Evolutionary conservation across 2,888 invertebrate species (phyloP).

Genomic region (Lobophora halterata): DNA sequence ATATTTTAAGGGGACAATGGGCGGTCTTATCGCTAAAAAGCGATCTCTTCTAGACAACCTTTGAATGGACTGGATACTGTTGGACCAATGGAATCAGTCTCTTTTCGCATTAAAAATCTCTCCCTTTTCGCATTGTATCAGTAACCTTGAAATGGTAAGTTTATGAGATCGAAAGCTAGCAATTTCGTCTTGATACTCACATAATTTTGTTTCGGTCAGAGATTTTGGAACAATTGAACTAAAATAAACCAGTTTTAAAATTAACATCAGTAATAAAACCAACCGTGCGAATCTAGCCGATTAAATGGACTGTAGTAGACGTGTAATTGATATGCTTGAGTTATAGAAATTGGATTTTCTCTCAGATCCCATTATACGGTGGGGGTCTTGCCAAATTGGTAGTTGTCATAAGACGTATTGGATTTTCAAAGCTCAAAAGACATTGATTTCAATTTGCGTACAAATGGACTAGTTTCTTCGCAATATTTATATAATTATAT

Average conservation of each 20-base stretch:
- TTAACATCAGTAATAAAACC: conserved; percentile 51
- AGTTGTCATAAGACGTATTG: neutral
- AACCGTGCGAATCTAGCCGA: conserved; percentile 41
- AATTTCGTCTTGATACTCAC: neutral
- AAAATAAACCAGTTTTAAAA: conserved; percentile 20
- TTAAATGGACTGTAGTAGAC: conserved; percentile 44
- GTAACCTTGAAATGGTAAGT: conserved; percentile 16
- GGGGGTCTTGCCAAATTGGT: conserved; percentile 21
- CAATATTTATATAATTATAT: too few species aligned
- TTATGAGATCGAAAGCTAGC: conserved; percentile 8
- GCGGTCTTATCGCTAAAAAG: too few species aligned
- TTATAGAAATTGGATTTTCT: conserved; percentile 34
- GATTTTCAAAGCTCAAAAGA: too few species aligned
- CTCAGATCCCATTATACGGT: conserved; percentile 25
- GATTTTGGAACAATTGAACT: conserved; percentile 9
- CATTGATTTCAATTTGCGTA: too few species aligned
- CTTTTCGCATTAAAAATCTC: too few species aligned
- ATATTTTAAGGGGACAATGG: too few species aligned
- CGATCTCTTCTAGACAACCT: too few species aligned
- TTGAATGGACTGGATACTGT: too few species aligned
- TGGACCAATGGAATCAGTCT: too few species aligned
- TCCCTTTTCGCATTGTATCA: conserved; percentile 10
- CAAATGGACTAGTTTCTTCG: too few species aligned
- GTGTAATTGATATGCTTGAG: conserved; percentile 32
- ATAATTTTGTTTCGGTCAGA: conserved; percentile 4